These are phyloP conservation scores for Pteria penguin DNA, from an alignment of 2,888 invertebrate genomes.

Conservation along the genomic window DNA sequence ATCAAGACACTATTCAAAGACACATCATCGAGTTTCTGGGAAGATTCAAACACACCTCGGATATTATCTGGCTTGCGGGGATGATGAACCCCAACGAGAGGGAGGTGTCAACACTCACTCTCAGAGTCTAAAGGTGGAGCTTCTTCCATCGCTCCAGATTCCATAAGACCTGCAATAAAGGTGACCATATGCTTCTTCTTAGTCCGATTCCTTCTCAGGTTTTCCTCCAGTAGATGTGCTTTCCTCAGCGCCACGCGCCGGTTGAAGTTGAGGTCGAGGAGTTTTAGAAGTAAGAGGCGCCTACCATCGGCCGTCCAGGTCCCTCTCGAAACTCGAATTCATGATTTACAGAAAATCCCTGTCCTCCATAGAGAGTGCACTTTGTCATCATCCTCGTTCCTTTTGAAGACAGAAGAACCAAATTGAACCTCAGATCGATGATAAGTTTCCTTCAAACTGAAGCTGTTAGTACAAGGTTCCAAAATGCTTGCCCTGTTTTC, in stretches of 20 bases:
- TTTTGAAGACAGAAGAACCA: background rate
- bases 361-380: conserved; percentile 13
- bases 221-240: conserved; percentile 2
- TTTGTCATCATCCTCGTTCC: conserved; percentile 2
- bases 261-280: conserved; percentile 7
- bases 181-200: conserved; percentile 4
- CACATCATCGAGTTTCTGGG: background rate
- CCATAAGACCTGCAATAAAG: conserved; percentile 4
- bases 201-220: background rate
- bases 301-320: background rate
- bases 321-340: background rate
- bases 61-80: conserved; percentile 22
- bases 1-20: conserved; percentile 16
- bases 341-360: conserved; percentile 9
- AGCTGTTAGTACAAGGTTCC: no score
- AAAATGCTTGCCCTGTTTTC: no score
- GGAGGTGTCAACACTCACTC: background rate
- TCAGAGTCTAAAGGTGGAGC: conserved; percentile 9
- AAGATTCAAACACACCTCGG: conserved; percentile 18
- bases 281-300: conserved; percentile 5
- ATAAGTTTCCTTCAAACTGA: no score
- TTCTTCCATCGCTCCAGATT: background rate
- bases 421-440: no score
- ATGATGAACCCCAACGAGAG: background rate
- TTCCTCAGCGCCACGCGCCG: background rate